Evolutionary conservation across 92 coral and sea anemone species (phyloP).

Genomic region (Isaurus tuberculatus): DNA sequence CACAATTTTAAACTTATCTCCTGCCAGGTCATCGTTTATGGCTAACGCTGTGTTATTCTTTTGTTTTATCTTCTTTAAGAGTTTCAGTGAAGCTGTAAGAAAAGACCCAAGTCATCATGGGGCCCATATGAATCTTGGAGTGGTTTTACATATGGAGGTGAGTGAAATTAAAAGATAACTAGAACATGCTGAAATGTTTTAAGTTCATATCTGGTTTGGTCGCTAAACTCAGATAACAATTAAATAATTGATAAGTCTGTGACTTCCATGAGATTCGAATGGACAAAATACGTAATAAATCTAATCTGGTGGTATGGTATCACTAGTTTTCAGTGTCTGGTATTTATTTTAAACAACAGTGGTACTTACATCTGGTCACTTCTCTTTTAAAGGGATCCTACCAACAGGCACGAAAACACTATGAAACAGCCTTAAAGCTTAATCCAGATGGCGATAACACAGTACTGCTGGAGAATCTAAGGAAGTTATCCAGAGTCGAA

Average conservation of each 20-base stretch:
- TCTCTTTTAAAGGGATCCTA: conserved; percentile 53
- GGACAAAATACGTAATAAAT: too few relatives aligned
- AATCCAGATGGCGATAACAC: conserved; percentile 66
- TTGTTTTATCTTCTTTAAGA: conserved; percentile 44
- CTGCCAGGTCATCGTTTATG: neutral
- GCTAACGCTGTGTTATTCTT: too few relatives aligned
- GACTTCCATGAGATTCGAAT: too few relatives aligned
- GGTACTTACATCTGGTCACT: neutral
- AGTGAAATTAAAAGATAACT: neutral
- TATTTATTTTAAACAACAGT: neutral
- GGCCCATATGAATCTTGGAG: conserved; percentile 92
- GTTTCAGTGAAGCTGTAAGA: conserved; percentile 64
- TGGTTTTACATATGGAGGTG: conserved; percentile 84
- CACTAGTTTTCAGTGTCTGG: too few relatives aligned
- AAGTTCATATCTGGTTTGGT: too few relatives aligned
- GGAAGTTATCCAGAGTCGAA: conserved; percentile 70
- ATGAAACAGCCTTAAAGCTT: conserved; percentile 71
- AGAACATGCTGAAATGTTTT: too few relatives aligned
- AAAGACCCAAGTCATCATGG: conserved; percentile 67
- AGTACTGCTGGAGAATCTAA: conserved; percentile 72
- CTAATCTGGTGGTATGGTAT: too few relatives aligned
- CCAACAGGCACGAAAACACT: conserved; percentile 70
- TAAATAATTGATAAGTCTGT: too few relatives aligned
- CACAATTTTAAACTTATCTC: neutral
- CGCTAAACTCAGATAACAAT: too few relatives aligned